Evolutionary conservation across 2,888 invertebrate species (phyloP).

Genomic region (Aspidapion aeneum): DNA sequence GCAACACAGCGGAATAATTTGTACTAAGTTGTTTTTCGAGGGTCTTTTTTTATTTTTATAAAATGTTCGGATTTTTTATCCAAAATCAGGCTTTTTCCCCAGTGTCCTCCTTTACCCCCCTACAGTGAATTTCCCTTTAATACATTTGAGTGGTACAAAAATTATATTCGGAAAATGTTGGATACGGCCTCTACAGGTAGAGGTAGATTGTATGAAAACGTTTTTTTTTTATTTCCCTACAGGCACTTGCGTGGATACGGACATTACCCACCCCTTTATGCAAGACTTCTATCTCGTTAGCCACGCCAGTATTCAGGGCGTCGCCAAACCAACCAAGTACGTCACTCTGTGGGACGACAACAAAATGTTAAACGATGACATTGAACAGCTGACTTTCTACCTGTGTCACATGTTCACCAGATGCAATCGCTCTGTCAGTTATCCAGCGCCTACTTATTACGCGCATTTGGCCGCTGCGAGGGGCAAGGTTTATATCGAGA

Average conservation of each 20-base stretch:
- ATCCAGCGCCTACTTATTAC: conserved; percentile 85
- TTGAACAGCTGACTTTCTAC: conserved; percentile 77
- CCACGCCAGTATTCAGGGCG: conserved; percentile 73
- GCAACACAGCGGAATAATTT: too few relatives aligned
- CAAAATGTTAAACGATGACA: conserved; percentile 64
- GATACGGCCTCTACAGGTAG: too few relatives aligned
- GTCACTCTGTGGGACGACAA: conserved; percentile 80
- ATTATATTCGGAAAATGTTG: too few relatives aligned
- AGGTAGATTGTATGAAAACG: too few relatives aligned
- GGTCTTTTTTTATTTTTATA: too few relatives aligned
- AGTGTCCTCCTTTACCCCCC: too few relatives aligned
- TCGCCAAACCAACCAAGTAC: conserved; percentile 83
- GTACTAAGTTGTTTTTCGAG: too few relatives aligned
- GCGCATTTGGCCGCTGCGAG: conserved; percentile 83
- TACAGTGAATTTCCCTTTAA: too few relatives aligned
- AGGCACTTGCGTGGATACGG: conserved; percentile 63
- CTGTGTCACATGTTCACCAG: conserved; percentile 84
- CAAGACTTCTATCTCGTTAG: conserved; percentile 81
- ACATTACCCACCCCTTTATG: conserved; percentile 82
- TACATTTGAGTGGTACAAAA: too few relatives aligned
- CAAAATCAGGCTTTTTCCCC: too few relatives aligned
- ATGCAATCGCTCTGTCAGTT: conserved; percentile 79
- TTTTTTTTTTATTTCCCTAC: conserved; percentile 12
- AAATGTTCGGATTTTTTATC: too few relatives aligned
- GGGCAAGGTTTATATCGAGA: conserved; percentile 52